A percentile compares a stretch with the other conserved stretches of the same genome.
Evolutionary conservation across 2,797 vertebrate genomes (phyloP).

Genomic region (Menidia menidia): DNA sequence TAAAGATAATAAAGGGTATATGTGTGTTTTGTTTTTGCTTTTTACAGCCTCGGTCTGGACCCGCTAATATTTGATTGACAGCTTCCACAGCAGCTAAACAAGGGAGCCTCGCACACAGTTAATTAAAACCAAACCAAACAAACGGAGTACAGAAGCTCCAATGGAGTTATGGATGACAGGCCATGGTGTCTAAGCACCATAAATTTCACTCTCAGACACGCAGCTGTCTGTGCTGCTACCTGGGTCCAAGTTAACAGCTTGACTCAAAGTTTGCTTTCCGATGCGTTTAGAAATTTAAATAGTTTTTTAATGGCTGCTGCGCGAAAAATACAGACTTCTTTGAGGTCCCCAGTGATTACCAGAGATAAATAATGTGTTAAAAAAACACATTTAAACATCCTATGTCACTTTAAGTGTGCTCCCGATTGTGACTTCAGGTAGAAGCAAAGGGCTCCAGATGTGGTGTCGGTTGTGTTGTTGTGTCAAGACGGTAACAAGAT

Average conservation of each 20-base stretch:
- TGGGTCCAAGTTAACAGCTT: not conserved
- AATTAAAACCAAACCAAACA: not conserved
- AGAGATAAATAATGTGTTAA: conserved; percentile 58
- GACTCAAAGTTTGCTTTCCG: conserved; percentile 22
- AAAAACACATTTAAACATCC: conserved; percentile 37
- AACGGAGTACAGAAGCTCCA: not conserved
- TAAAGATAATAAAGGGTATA: no score
- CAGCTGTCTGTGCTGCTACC: not conserved
- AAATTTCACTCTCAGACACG: not conserved
- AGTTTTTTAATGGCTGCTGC: conserved; percentile 54
- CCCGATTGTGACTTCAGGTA: no score
- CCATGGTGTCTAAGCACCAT: conserved; percentile 8
- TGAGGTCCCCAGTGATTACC: conserved; percentile 47
- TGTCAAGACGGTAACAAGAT: conserved; percentile 6
- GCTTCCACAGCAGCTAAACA: conserved; percentile 15
- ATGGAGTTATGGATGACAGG: not conserved
- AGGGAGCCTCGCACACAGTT: not conserved
- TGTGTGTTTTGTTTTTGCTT: no score
- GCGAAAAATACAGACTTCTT: conserved; percentile 62
- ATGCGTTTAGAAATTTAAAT: conserved; percentile 37
- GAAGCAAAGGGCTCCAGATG: not conserved
- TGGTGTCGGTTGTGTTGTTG: not conserved
- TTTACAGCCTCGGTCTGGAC: not conserved
- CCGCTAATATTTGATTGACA: not conserved
- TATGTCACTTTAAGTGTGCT: conserved; percentile 6